Base-by-base conservation (phyloP, 2,888 invertebrate species). In the Pteria penguin region DNA sequence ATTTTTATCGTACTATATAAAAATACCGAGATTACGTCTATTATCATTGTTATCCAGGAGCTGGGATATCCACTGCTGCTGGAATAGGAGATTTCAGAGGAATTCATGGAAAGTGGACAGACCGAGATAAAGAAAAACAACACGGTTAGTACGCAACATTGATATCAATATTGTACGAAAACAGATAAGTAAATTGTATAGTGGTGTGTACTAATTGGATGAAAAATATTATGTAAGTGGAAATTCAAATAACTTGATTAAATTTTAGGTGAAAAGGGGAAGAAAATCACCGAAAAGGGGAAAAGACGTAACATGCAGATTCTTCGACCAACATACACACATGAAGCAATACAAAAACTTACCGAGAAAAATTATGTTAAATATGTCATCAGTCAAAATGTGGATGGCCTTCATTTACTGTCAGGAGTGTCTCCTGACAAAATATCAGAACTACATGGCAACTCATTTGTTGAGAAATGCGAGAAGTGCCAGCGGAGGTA, bases 61-160 rank as follows among this genome's bases (percentile, higher is more conserved):
- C 88, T 45, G 89, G 89, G 0, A 88, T 89, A 31, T 89, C 89
- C 18, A 89, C 89, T 2, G 83, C 89, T 29, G 88, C 89, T 11
- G 89, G 89, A 3, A 89, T 89, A 63, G 87, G 88, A 18, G 89
- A 89, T 61, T 89, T 89, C 75, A 70, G 89, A 60, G 87, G 89
- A 1, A 86, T 84, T 57, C 81, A 82, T 61, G 89, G 89, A 22
- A 86, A 88, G 78, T 89, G 89, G 89, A 89, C 89, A 29, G 82
- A 84, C 22, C 76, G 80, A 36, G 89, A 86, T 66, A 86, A 85
- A 75, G 76, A 76, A 4, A 87, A 86, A 66, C 75, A 76, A n/a
- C 79, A 84, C 72, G 89, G 89, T 87, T 61, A 31, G 55, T 29
- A 22, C 26, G 24, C 14, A 52, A 22, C 31, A 65, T 45, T 24